Base-by-base conservation (phyloP, 1,140 invertebrate species). In the Trichonephila inaurata region DNA sequence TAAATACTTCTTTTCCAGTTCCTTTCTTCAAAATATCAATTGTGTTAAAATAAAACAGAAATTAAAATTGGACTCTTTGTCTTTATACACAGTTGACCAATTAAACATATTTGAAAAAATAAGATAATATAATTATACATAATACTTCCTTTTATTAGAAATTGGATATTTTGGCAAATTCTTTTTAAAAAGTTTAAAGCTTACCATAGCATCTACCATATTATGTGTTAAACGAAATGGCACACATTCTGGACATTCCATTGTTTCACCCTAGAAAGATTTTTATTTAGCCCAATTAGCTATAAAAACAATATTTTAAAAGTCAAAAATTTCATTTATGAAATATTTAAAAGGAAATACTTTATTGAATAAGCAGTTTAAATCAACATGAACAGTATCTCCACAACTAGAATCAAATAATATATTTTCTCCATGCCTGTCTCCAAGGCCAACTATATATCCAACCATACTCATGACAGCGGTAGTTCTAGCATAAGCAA, bases 381-480 rank as follows among this genome's bases (percentile, higher is more conserved):
- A 99, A 96, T 99, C 99, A 0, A 99, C 99, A 96, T 99, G 99
- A 4, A 99, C 97, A 6, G 97, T 97, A 95, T 99, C 98, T 0
- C 99, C 99, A 95, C 97, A 98, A 24, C 97, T 98, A 0, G 98
- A 97, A 96, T 99, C 99, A 94, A 99, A 97, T 1, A 99, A 96
- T 94, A 99, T 99, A 96, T 99, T 99, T 96, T 99, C 99, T 3
- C 98, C 98, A 96, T 99, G 99, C 40, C 99, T 97, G 96, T 99
- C 99, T 10, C 99, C 99, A 3, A 99, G 96, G 12, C 99, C 99
- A 33, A 99, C 96, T 93, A 99, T 98, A 95, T 99, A 99, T 64
- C 99, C 99, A 82, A 99, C 98, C 97, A 99, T 99, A 1, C 98
- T 99, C 98, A 99, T 99, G 0, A 99, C 99, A 77, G 99, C 99